Base-by-base conservation (phyloP, 2,797 vertebrate genomes). In the Chrysocyon brachyurus region DNA sequence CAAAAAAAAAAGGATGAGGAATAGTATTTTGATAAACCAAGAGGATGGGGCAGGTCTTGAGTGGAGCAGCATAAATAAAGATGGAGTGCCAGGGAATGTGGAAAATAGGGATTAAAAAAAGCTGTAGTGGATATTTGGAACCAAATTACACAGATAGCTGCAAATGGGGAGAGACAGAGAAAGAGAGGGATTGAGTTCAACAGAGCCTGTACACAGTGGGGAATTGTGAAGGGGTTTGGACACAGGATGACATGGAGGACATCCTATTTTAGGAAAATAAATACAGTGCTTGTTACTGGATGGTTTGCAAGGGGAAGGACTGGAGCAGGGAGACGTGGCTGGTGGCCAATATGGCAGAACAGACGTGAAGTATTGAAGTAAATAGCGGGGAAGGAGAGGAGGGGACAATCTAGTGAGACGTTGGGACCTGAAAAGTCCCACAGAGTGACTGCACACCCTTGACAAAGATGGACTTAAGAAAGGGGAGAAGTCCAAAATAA, bases 181-280 rank as follows among this genome's bases (percentile, higher is more conserved):
- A 0, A 40, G 5, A 24, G 19, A 19, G 24, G 64, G 40, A 31
- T 5, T 36, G 21, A 46, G 77, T 9, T 90, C 63, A 16, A 22
- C 8, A 11, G 36, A 49, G 14, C 24, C 54, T 87, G 4, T 36
- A 66, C 6, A 68, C 11, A 93, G 11, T 64, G 52, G 31, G 77
- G 36, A 82, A 87, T 24, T 87, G 40, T 79, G 92, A 82, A 86
- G 52, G 21, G 31, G 77, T 93, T 95, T 91, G 33, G 54, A 46
- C 6, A 82, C 31, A 91, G 83, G 6, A 46, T 89, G 56, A 78
- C 31, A 6, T 24, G 49, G 73, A 81, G 78, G 91, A 72, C 26
- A 54, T 77, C 40, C 26, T 49, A 16, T n/a, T 94, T 61, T 85
- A 83, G 85, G 46, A 83, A 93, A 70, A 73, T 33, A 17, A 54